Conservation (phyloP, 2,797 vertebrate species). For the Lagocephalus sceleratus region DNA sequence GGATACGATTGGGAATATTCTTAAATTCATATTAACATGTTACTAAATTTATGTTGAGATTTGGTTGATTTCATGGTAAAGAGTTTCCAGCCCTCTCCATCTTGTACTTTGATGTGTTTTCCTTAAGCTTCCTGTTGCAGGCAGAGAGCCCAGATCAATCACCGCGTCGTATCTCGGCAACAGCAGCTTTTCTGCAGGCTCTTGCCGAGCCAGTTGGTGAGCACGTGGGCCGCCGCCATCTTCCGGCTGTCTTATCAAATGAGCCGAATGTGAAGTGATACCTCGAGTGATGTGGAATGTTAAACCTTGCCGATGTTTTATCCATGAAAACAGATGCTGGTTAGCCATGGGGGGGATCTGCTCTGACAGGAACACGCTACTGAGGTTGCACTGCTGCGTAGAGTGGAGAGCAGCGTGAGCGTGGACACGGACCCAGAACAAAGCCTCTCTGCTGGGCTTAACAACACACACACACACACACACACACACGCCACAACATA, state of each 20-base stretch:
- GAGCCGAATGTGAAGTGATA: slow-evolving; percentile 45
- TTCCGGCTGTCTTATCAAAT: slow-evolving; percentile 47
- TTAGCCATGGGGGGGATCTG: slow-evolving; percentile 33
- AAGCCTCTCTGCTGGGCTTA: too few species aligned
- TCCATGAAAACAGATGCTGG: slow-evolving; percentile 58
- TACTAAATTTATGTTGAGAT: too few species aligned
- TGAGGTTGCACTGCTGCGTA: too few species aligned
- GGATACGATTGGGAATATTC: too few species aligned
- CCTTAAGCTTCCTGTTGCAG: too few species aligned
- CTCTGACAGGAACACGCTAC: slow-evolving; percentile 36
- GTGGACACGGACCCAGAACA: too few species aligned
- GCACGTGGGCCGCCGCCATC: slow-evolving; percentile 43
- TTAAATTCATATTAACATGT: too few species aligned
- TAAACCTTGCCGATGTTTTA: slow-evolving; percentile 50
- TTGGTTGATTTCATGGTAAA: too few species aligned
- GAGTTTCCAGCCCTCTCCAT: too few species aligned
- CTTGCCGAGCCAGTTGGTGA: slow-evolving; percentile 30
- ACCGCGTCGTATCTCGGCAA: slow-evolving; percentile 32
- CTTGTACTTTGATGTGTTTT: too few species aligned
- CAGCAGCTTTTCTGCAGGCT: slow-evolving; percentile 40
- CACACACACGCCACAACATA: too few species aligned
- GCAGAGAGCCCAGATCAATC: slow-evolving; percentile 16
- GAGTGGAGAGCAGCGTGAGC: slow-evolving; percentile 3
- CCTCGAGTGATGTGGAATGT: slow-evolving; percentile 41
- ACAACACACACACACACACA: too few species aligned